phyloP scores from a whole-genome alignment of 2,888 invertebrate genomes.

The Ophion obscuratus region DNA sequence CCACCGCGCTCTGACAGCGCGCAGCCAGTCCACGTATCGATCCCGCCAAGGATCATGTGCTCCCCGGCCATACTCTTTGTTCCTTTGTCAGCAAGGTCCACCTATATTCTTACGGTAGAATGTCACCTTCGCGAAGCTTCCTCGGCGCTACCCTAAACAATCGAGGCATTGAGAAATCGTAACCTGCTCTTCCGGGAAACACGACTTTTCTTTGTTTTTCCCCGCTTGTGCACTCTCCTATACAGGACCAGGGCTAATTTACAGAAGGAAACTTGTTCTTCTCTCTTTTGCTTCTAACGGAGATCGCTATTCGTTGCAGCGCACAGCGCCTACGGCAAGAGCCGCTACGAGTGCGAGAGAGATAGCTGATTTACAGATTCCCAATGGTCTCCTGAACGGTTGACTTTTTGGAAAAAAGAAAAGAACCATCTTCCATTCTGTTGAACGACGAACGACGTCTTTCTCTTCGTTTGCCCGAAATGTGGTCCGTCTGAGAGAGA shows the following conservation, averaged over 20 bases:
- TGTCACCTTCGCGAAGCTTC: slow-evolving; percentile 39
- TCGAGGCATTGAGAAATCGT: slow-evolving; percentile 38
- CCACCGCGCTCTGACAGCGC: slow-evolving; percentile 40
- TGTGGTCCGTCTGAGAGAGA: no score
- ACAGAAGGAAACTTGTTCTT: slow-evolving; percentile 28
- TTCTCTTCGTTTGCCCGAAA: no score
- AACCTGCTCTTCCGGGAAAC: slow-evolving; percentile 12
- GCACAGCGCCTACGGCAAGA: slow-evolving; percentile 1
- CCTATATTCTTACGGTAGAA: slow-evolving; percentile 6
- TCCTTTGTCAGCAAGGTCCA: background rate
- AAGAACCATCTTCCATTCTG: no score
- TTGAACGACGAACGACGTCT: no score
- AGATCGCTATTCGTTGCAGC: slow-evolving; percentile 58
- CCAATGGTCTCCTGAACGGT: no score
- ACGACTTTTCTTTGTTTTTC: slow-evolving; percentile 41
- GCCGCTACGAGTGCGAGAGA: slow-evolving; percentile 41
- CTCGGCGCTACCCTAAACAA: slow-evolving; percentile 58
- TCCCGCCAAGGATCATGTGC: slow-evolving; percentile 9
- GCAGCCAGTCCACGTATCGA: slow-evolving; percentile 53
- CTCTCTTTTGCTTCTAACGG: slow-evolving; percentile 25
- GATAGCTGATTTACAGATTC: no score
- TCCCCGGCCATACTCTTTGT: slow-evolving; percentile 26
- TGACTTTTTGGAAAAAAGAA: no score
- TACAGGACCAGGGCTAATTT: slow-evolving; percentile 29
- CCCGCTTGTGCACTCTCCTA: background rate